A percentile compares a stretch with the other conserved stretches of the same genome.
Evolutionary conservation across 2,113 vertebrate genomes (phyloP).

Genomic region (Anguilla rostrata): DNA sequence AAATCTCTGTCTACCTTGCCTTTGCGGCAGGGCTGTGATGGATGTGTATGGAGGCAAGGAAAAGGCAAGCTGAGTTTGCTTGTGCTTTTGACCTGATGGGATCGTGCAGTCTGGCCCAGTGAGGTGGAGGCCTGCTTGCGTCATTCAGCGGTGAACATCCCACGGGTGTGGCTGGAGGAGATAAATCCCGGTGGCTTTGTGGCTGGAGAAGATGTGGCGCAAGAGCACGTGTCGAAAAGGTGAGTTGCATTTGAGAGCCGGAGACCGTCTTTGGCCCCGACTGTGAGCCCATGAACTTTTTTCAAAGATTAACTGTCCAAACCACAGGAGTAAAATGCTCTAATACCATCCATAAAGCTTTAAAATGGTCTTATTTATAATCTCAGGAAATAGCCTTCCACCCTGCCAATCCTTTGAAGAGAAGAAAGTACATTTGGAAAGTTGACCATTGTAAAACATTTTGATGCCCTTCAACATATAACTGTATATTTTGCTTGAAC

Average conservation of each 20-base stretch:
- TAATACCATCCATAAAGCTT: constrained; percentile 39
- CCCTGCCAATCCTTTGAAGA: neutral
- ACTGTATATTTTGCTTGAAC: neutral
- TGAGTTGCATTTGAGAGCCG: constrained; percentile 42
- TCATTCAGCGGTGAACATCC: constrained; percentile 16
- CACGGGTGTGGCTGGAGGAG: constrained; percentile 42
- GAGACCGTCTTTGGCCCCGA: constrained; percentile 38
- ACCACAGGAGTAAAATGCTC: constrained; percentile 31
- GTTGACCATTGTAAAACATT: neutral
- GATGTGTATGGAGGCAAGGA: constrained; percentile 24
- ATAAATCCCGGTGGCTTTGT: constrained; percentile 44
- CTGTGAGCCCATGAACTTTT: constrained; percentile 28
- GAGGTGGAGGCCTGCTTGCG: constrained; percentile 2
- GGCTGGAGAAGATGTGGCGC: constrained; percentile 16
- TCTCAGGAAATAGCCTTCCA: constrained; percentile 21
- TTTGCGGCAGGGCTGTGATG: neutral
- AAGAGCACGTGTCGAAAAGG: constrained; percentile 47
- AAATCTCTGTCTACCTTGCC: neutral
- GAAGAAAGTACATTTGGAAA: neutral
- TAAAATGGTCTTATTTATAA: constrained; percentile 18
- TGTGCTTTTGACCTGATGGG: constrained; percentile 37
- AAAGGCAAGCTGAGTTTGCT: constrained; percentile 38
- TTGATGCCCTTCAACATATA: neutral
- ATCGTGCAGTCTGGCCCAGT: constrained; percentile 19
- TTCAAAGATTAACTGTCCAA: constrained; percentile 44